Conservation (phyloP, 1,140 invertebrate species). For the Pygmarrhopalites habei region DNA sequence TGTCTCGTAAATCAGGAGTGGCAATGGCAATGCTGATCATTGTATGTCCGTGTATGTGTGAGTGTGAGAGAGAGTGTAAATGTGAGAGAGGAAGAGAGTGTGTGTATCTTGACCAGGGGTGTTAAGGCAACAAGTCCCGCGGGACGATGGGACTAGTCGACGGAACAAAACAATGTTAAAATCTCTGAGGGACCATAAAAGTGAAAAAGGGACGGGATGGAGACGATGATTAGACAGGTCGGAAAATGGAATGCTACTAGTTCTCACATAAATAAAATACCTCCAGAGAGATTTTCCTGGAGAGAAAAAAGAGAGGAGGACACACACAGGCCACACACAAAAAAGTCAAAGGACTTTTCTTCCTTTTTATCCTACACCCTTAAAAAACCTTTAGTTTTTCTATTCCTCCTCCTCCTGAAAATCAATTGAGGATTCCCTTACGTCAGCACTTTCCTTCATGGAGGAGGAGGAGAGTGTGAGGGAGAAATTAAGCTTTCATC, state of each 20-base stretch:
- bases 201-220: constrained; percentile 33
- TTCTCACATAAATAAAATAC: constrained; percentile 29
- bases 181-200: constrained; percentile 38
- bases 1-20: constrained; percentile 39
- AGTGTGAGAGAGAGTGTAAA: background rate
- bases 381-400: background rate
- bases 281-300: constrained; percentile 13
- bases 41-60: background rate
- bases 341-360: background rate
- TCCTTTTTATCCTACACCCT: background rate
- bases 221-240: constrained; percentile 37
- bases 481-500: too few relatives aligned
- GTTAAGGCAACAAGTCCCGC: constrained; percentile 38
- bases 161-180: constrained; percentile 34
- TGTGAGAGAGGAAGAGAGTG: background rate
- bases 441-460: too few relatives aligned
- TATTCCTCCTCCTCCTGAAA: too few relatives aligned
- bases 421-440: too few relatives aligned
- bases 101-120: constrained; percentile 21
- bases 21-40: constrained; percentile 18
- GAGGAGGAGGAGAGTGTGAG: too few relatives aligned
- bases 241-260: constrained; percentile 30
- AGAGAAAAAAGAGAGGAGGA: background rate
- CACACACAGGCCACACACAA: too few relatives aligned
- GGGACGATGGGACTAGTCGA: constrained; percentile 11